These are phyloP conservation scores for Choloepus hoffmanni DNA, from an alignment of 2,113 vertebrate species.

Conservation along the genomic window DNA sequence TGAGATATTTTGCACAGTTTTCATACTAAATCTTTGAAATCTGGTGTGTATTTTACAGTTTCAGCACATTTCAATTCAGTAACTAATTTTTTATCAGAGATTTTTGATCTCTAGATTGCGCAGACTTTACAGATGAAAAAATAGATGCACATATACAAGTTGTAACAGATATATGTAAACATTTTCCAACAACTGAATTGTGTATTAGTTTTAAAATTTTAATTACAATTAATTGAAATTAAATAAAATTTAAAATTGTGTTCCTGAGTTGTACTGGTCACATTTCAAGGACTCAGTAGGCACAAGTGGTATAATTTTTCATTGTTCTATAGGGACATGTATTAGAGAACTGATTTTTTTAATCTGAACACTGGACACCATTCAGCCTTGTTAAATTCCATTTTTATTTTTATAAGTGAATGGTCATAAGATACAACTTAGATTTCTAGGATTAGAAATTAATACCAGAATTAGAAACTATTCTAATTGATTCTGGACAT, in stretches of 20 bases:
- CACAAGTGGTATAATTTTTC: not conserved
- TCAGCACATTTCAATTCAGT: not conserved
- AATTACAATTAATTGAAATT: conserved; percentile 34
- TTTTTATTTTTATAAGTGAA: not conserved
- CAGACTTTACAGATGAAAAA: not conserved
- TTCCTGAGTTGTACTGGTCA: not conserved
- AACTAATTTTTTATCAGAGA: conserved; percentile 15
- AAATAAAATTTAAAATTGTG: conserved; percentile 23
- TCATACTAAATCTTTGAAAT: not conserved
- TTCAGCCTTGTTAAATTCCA: not conserved
- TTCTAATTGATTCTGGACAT: not conserved
- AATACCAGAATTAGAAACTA: not conserved
- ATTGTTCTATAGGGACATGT: not conserved
- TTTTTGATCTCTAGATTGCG: conserved; percentile 10
- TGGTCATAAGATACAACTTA: not conserved
- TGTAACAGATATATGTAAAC: not conserved
- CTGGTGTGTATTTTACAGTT: not conserved
- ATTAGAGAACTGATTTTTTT: not conserved
- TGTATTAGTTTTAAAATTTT: not conserved
- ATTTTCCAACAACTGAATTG: not conserved
- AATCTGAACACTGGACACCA: not conserved
- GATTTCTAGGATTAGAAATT: not conserved
- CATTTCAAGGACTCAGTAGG: not conserved
- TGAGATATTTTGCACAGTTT: not conserved
- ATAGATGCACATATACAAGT: not conserved